Evolutionary conservation across 2,113 vertebrate species (phyloP), one percentile per base, ranked within the genome.

Genomic region (Microcebus jonahi): DNA sequence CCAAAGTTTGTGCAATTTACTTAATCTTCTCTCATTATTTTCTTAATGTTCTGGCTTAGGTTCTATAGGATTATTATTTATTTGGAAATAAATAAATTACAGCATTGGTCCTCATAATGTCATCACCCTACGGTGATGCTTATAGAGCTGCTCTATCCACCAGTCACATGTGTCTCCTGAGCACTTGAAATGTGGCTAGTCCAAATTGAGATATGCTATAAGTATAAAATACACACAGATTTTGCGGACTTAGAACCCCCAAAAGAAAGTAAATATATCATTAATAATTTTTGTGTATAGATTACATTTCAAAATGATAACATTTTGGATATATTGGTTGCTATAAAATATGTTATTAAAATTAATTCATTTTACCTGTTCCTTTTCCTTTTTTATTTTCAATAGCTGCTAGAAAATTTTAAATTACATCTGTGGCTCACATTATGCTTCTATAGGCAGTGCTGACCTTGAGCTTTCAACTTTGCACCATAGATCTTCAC

Each of bases 311-410:
- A 15, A 96, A 96, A 88, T 70, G 65, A 39, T 36, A 92, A 57
- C 8, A 71, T 84, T 91, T 79, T 82, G 36, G 23, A 67, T 79
- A 39, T 17, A 83, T 5, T 83, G 23, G 31, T 95, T 94, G 59
- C n/a, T 67, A 85, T 79, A 73, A 91, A 90, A 84, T 93, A 36
- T 36, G 42, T 68, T 80, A 93, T 70, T 88, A 88, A 90, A 31
- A 65, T 92, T 85, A 68, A 67, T 82, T 88, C 48, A 59, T 71
- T 90, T 94, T 21, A 86, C 27, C 18, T 82, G 14, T 82, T 90
- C 4, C 39, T 83, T 96, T 85, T 55, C 20, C 18, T 53, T 61
- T 88, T 80, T 88, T 95, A 17, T 81, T 82, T 63, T 8, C 91
- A 77, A 39, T 81, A 17, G 2, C 5, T 87, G 4, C 13, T 88